A percentile compares a stretch with the other conserved stretches of the same genome.
phyloP scores from a whole-genome alignment of 1,140 invertebrate species.

The Leptinotarsa lineolata region DNA sequence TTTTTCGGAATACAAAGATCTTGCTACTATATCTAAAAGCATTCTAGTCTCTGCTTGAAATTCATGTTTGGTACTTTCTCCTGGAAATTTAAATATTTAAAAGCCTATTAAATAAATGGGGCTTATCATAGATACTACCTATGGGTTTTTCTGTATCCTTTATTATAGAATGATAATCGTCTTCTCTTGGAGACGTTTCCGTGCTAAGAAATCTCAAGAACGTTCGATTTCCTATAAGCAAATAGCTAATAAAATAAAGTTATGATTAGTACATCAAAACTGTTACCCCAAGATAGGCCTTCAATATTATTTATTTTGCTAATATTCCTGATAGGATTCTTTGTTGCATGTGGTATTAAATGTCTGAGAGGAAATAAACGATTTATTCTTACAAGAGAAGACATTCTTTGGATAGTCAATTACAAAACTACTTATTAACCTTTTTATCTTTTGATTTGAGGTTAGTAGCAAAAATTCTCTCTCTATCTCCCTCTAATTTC shows the following conservation, averaged over 20 bases:
- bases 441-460: too few species aligned
- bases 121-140: constrained; percentile 50
- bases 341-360: not conserved
- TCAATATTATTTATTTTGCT: not conserved
- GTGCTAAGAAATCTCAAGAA: constrained; percentile 24
- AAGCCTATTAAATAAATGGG: too few species aligned
- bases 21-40: constrained; percentile 95
- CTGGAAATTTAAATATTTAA: constrained; percentile 44
- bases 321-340: not conserved
- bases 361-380: constrained; percentile 16
- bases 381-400: constrained; percentile 8
- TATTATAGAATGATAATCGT: constrained; percentile 60
- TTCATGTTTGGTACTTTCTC: constrained; percentile 68
- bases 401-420: not conserved
- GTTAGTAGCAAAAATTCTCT: too few species aligned
- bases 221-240: too few species aligned
- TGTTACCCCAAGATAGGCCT: not conserved
- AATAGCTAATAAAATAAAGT: not conserved
- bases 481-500: too few species aligned
- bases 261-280: not conserved
- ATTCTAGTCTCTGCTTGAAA: constrained; percentile 97
- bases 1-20: constrained; percentile 96
- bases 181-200: constrained; percentile 32
- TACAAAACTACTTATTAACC: too few species aligned
- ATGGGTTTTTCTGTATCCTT: constrained; percentile 63